These are phyloP conservation scores for Neogobius melanostomus DNA, from an alignment of 2,113 vertebrate genomes.

Conservation along the genomic window DNA sequence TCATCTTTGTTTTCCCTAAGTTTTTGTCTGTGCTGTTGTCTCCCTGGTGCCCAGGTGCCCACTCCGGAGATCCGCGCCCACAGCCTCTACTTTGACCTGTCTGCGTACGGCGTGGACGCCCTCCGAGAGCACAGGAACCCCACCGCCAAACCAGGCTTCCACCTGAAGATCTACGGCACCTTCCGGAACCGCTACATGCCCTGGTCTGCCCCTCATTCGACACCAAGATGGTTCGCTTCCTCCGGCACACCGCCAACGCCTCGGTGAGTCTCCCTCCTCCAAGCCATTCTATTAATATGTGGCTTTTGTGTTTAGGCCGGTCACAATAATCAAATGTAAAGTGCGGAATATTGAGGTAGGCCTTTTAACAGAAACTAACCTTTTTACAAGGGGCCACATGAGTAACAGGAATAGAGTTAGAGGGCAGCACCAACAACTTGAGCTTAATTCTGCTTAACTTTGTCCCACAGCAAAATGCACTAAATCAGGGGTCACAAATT, in stretches of 20 bases:
- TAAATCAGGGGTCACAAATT: too few relatives aligned
- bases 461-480: too few relatives aligned
- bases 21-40: neutral
- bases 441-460: too few relatives aligned
- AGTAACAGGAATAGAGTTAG: too few relatives aligned
- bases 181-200: slow-evolving; percentile 81
- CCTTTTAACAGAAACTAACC: too few relatives aligned
- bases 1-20: neutral
- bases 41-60: slow-evolving; percentile 67
- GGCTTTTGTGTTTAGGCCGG: too few relatives aligned
- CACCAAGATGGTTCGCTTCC: slow-evolving; percentile 79
- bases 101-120: slow-evolving; percentile 79
- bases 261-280: slow-evolving; percentile 62
- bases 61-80: slow-evolving; percentile 81
- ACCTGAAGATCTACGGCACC: slow-evolving; percentile 82
- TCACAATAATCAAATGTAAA: too few relatives aligned
- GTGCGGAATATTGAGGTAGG: too few relatives aligned
- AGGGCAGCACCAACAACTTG: too few relatives aligned
- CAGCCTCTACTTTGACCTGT: slow-evolving; percentile 81
- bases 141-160: slow-evolving; percentile 72
- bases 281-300: too few relatives aligned
- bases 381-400: too few relatives aligned
- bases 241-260: slow-evolving; percentile 78
- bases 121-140: slow-evolving; percentile 65
- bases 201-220: slow-evolving; percentile 74